A percentile compares a stretch with the other conserved stretches of the same genome.
These are phyloP conservation scores for Myoxocephalus aenaeus DNA, from an alignment of 2,797 vertebrate species.

Conservation along the genomic window DNA sequence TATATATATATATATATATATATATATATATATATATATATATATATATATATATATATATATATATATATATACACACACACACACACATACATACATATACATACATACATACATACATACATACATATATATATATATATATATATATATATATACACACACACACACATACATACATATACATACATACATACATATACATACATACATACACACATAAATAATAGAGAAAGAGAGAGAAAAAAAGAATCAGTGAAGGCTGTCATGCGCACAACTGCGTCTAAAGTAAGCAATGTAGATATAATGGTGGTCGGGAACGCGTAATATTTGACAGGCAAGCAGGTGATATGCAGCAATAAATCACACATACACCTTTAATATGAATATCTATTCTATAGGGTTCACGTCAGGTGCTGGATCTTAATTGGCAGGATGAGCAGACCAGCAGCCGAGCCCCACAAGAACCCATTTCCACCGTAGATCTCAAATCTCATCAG, in stretches of 20 bases:
- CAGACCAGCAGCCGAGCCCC: neutral
- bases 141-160: no score
- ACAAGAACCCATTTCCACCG: neutral
- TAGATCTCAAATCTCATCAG: neutral
- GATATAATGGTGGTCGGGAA: slow-evolving; percentile 33
- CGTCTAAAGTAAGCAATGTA: slow-evolving; percentile 33
- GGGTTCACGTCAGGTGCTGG: slow-evolving; percentile 16
- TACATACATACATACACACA: no score
- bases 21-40: no score
- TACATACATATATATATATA: no score
- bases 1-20: no score
- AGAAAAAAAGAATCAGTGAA: neutral
- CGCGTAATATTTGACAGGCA: neutral
- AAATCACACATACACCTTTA: neutral
- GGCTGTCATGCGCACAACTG: slow-evolving; percentile 46
- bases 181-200: no score
- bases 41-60: no score
- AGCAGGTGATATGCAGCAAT: neutral
- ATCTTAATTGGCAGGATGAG: slow-evolving; percentile 16
- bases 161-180: no score
- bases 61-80: no score
- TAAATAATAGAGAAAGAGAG: no score
- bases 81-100: no score
- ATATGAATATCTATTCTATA: neutral
- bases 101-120: no score